Conservation (phyloP, 2,797 vertebrate species). For the Sarcophilus harrisii region DNA sequence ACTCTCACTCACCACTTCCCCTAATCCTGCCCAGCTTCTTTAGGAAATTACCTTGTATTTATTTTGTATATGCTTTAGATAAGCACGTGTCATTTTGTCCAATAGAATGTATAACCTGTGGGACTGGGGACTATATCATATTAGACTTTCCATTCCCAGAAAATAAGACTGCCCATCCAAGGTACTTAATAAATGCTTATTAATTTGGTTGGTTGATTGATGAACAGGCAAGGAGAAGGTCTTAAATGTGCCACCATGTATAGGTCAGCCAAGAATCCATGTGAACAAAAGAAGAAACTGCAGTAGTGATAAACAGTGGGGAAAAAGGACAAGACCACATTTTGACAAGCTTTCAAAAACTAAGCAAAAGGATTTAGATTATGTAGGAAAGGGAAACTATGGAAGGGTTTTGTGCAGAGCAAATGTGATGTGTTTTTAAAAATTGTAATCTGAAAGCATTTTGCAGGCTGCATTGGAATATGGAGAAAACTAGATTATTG, state of each 20-base stretch:
- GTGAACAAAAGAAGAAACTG: not conserved
- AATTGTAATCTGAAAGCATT: not conserved
- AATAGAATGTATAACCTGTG: not conserved
- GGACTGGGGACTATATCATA: not conserved
- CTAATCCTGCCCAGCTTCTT: not conserved
- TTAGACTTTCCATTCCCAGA: not conserved
- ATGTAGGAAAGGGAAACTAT: not conserved
- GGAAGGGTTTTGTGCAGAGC: not conserved
- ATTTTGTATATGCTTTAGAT: not conserved
- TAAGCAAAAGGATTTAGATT: not conserved
- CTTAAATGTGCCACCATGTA: not conserved
- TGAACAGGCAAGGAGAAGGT: not conserved
- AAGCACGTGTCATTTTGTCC: not conserved
- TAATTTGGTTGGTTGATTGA: not conserved
- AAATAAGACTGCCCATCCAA: not conserved
- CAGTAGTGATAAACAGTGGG: not conserved
- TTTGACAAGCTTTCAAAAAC: not conserved
- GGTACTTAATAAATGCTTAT: not conserved
- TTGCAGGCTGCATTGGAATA: not conserved
- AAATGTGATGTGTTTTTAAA: not conserved
- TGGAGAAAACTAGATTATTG: not conserved
- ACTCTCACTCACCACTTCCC: not conserved
- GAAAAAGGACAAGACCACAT: not conserved
- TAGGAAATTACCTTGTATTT: not conserved
- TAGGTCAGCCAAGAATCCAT: not conserved